These are phyloP conservation scores for Condylura cristata DNA, from an alignment of 2,113 vertebrate genomes.

Conservation along the genomic window DNA sequence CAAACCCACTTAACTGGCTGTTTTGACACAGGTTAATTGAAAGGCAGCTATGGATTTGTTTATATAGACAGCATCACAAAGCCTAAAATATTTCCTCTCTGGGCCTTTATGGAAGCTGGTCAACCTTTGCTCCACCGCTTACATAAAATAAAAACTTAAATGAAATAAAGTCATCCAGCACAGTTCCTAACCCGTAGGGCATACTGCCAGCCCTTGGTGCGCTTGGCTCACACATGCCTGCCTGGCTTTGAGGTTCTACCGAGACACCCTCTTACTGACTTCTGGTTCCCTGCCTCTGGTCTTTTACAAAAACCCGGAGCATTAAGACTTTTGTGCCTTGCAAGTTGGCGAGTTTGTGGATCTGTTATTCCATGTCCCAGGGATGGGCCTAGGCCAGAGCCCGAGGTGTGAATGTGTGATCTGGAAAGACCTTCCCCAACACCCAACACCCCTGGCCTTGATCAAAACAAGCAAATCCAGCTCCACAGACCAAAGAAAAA, in stretches of 20 bases:
- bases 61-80: neutral
- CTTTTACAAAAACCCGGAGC: neutral
- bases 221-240: neutral
- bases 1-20: neutral
- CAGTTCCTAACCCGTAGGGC: no score
- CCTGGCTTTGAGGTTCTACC: neutral
- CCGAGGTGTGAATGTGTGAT: neutral
- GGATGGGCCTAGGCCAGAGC: no score
- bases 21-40: neutral
- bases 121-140: neutral
- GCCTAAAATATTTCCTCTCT: neutral
- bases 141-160: neutral
- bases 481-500: no score
- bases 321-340: neutral
- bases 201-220: fast-evolving
- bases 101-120: neutral
- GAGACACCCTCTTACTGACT: neutral
- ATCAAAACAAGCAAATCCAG: neutral
- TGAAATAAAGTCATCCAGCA: neutral
- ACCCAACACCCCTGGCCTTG: neutral
- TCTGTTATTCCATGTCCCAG: fast-evolving
- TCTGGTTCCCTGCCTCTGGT: neutral
- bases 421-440: neutral
- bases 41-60: neutral
- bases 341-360: neutral